Evolutionary conservation across 1,140 invertebrate genomes (phyloP), one percentile per base, ranked within the genome.

Genomic region (Zaprionus inermis): DNA sequence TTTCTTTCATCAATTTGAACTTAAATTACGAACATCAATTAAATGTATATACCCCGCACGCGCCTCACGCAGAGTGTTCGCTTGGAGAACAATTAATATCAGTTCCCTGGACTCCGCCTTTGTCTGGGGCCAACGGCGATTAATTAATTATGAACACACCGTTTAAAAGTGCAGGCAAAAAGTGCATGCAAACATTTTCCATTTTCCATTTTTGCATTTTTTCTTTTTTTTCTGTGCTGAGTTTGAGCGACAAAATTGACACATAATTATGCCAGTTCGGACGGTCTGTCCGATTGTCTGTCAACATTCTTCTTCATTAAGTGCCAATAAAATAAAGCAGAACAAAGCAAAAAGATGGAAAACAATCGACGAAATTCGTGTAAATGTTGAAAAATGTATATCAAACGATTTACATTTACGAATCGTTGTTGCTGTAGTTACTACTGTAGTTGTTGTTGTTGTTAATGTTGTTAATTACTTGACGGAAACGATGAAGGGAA

Each of bases 401-500:
- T 57, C 51, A 74, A 51, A 69, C 61, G 66, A 60, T 68, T 67
- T 60, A 68, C 49, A 60, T 58, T 44, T 22, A n/a, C n/a, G n/a
- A n/a, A n/a, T n/a, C n/a, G 34, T 7, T n/a, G 28, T 36, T 36
- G 7, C 32, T 36, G 5, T 22, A n/a, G n/a, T n/a, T n/a, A n/a
- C n/a, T n/a, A n/a, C n/a, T n/a, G n/a, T n/a, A n/a, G n/a, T 44
- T 22, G 34, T 7, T n/a, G 28, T 36, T 36, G 7, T 38, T 36
- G 5, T 22, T 36, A 20, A 30, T 65, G 55, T 30, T 75, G 71
- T 75, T 75, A 75, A 75, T 75, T 75, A 75, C 72, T 65, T 71
- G 59, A 46, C 68, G 68, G 44, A 75, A 46, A 71, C 58, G 16
- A 52, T 20, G 22, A 32, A 32, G 60, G 44, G 18, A 41, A 38